phyloP scores from a whole-genome alignment of 2,113 vertebrate genomes.

The Regulus satrapa region DNA sequence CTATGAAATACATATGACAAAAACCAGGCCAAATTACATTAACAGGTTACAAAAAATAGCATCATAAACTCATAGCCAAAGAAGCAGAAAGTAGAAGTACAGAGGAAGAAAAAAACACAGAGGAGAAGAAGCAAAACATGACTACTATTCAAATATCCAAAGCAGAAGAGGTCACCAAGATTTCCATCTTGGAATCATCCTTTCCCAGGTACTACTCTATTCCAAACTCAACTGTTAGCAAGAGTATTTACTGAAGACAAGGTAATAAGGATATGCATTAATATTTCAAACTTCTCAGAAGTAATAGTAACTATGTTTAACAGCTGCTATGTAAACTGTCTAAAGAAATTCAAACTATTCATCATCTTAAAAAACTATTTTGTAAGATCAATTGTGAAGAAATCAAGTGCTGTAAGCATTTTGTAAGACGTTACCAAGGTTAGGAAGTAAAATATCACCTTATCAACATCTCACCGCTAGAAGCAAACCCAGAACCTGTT shows the following conservation, averaged over 20 bases:
- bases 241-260: background rate
- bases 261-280: background rate
- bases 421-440: background rate
- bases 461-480: background rate
- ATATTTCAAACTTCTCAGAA: background rate
- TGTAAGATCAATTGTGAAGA: background rate
- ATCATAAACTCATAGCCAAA: background rate
- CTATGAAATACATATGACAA: background rate
- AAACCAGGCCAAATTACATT: background rate
- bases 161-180: background rate
- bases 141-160: background rate
- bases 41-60: background rate
- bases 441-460: background rate
- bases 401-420: background rate
- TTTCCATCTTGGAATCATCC: background rate
- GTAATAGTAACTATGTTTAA: background rate
- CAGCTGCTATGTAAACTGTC: background rate
- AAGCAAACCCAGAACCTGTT: background rate
- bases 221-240: background rate
- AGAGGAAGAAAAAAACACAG: background rate
- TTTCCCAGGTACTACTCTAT: background rate
- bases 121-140: background rate
- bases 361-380: background rate
- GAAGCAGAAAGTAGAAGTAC: background rate
- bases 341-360: background rate